phyloP scores from a whole-genome alignment of 1,140 invertebrate species.

The Cydia amplana region DNA sequence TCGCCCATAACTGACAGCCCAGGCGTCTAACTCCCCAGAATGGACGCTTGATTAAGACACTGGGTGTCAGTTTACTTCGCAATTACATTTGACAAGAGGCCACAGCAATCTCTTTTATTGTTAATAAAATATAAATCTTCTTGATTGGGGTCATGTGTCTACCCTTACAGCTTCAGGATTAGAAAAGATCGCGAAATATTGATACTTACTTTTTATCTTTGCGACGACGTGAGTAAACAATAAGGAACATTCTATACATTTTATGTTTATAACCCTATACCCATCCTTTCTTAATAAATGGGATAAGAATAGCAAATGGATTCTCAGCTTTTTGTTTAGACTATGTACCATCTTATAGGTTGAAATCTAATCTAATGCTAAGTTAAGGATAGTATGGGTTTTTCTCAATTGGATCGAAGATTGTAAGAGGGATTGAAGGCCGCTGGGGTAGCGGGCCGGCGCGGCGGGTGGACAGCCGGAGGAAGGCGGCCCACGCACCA shows the following conservation, averaged over 20 bases:
- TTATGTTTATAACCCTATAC: not conserved
- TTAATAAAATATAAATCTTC: constrained; percentile 68
- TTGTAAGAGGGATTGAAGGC: constrained; percentile 74
- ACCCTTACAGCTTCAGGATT: constrained; percentile 15
- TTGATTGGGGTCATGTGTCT: constrained; percentile 46
- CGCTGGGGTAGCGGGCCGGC: constrained; percentile 49
- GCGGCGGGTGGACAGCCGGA: not conserved
- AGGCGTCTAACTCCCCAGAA: constrained; percentile 61
- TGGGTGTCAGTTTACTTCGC: constrained; percentile 71
- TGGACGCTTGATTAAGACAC: constrained; percentile 76
- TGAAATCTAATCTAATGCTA: constrained; percentile 52
- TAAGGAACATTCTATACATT: constrained; percentile 12
- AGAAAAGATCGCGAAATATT: constrained; percentile 31
- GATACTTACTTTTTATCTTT: constrained; percentile 26
- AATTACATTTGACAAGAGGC: constrained; percentile 66
- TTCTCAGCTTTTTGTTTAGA: constrained; percentile 36
- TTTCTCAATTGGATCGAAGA: constrained; percentile 73
- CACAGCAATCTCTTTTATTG: constrained; percentile 68
- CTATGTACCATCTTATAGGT: constrained; percentile 38
- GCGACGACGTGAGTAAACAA: constrained; percentile 9
- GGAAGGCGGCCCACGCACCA: constrained; percentile 67
- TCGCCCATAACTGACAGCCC: constrained; percentile 66
- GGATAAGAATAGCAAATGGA: constrained; percentile 10
- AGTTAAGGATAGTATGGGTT: constrained; percentile 60
- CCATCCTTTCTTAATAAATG: constrained; percentile 8